Base-by-base conservation (phyloP, 2,797 vertebrate species). In the Eutrigla gurnardus region DNA sequence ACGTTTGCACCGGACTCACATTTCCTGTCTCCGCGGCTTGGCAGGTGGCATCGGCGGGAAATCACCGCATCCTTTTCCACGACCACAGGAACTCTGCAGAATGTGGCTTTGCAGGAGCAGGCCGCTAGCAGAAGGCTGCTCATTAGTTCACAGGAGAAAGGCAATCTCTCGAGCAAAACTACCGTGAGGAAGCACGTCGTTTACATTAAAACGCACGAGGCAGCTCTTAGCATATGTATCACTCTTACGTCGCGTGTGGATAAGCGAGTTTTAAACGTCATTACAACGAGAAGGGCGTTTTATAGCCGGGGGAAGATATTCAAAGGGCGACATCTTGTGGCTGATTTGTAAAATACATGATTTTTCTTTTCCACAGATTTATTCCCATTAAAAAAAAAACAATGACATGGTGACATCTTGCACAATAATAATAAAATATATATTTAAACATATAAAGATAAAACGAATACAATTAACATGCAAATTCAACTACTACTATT, bases 291-390 rank as follows among this genome's bases (percentile, higher is more conserved):
- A 54, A 35, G 18, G 25, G 2, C 10, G 10, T 33, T 32, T 39
- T 40, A 6, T 9, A 52, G 11, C 37, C 7, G 17, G 11, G 11
- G 46, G 47, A 73, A 81, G 75, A 71, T 70, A 58, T 80, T 92
- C 93, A 93, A 93, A 95, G 94, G 86, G 94, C 92, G 96, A 95
- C 96, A 96, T 91, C 96, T 86, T 90, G 94, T 95, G 96, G 96
- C 81, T 54, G 61, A 33, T 74, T 78, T 70, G 6, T 65, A 80
- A 86, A 95, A 77, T 84, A 73, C 71, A 81, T 39, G 4, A 15
- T 10, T 5, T 12, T 5, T 8, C 2, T 9, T 8, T 11, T 18
- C 5, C n/a, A 7, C 8, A 58, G 18, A 32, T 33, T 40, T 42
- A 17, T n/a, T 4, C 14, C 2, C 7, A 14, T 4, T 14, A 65